Conservation (phyloP, 1,140 invertebrate species). For the Drosophila melanica region DNA sequence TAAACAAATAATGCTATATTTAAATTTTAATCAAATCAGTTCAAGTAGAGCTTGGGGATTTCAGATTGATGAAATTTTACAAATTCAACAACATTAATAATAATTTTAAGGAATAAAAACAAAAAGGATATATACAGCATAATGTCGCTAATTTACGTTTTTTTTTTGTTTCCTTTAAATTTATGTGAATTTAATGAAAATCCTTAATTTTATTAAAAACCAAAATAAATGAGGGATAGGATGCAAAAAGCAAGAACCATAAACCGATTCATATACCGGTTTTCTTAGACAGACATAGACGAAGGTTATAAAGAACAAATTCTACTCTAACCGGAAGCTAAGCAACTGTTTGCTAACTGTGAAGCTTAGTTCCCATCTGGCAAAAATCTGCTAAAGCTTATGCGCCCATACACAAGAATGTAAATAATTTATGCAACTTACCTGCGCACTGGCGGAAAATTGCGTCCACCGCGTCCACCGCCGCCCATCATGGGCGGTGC, state of each 20-base stretch:
- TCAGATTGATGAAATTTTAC: no score
- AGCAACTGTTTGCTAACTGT: neutral
- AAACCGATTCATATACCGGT: neutral
- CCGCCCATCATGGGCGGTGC: constrained; percentile 72
- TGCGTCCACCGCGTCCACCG: constrained; percentile 73
- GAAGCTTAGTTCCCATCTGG: neutral
- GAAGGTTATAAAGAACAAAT: neutral
- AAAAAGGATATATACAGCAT: no score
- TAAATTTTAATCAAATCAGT: no score
- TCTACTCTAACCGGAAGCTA: neutral
- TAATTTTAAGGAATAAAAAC: no score
- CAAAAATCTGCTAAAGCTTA: neutral
- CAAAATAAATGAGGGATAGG: neutral
- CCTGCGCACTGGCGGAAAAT: constrained; percentile 75
- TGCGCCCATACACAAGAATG: neutral
- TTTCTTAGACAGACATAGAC: neutral
- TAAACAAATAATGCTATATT: neutral
- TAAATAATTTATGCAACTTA: constrained; percentile 39
- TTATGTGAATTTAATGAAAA: neutral
- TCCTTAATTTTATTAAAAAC: neutral
- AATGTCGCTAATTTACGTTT: no score
- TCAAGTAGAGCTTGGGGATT: no score
- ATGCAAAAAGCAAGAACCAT: neutral
- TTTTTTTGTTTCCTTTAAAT: no score
- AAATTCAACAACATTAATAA: no score